phyloP scores from a whole-genome alignment of 1,140 invertebrate species.

The Plutomurus gul region DNA sequence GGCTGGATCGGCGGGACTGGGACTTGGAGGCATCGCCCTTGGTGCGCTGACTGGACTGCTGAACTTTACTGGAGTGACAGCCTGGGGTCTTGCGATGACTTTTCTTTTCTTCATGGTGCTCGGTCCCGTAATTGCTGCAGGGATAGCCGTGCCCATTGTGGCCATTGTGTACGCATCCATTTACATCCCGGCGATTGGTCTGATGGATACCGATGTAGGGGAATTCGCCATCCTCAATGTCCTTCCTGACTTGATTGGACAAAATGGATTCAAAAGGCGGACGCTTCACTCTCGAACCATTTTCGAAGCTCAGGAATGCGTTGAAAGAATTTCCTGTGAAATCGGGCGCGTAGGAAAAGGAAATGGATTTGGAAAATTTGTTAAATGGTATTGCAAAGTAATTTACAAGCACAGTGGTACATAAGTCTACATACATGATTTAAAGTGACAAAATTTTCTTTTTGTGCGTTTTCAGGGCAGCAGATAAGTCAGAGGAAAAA shows the following conservation, averaged over 20 bases:
- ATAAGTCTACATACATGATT: too few species aligned
- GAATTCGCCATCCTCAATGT: not conserved
- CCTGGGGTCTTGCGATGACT: not conserved
- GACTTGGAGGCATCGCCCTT: not conserved
- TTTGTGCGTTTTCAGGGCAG: not conserved
- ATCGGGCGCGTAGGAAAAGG: not conserved
- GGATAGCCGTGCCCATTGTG: not conserved
- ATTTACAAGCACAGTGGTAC: not conserved
- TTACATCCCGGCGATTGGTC: not conserved
- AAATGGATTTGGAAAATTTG: not conserved
- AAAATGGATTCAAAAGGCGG: not conserved
- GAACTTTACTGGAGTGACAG: not conserved
- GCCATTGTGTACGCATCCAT: not conserved
- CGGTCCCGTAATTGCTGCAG: conserved; percentile 1
- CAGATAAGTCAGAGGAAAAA: not conserved
- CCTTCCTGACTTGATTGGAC: too few species aligned
- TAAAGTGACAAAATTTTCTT: not conserved
- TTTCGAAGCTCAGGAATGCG: not conserved
- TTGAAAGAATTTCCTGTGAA: not conserved
- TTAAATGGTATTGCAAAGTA: not conserved
- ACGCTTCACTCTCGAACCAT: not conserved
- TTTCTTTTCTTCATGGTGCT: not conserved
- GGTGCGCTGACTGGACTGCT: not conserved
- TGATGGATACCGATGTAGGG: not conserved
- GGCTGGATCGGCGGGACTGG: not conserved